Evolutionary conservation across 2,113 vertebrate species (phyloP).

Genomic region (Macroglossus sobrinus): DNA sequence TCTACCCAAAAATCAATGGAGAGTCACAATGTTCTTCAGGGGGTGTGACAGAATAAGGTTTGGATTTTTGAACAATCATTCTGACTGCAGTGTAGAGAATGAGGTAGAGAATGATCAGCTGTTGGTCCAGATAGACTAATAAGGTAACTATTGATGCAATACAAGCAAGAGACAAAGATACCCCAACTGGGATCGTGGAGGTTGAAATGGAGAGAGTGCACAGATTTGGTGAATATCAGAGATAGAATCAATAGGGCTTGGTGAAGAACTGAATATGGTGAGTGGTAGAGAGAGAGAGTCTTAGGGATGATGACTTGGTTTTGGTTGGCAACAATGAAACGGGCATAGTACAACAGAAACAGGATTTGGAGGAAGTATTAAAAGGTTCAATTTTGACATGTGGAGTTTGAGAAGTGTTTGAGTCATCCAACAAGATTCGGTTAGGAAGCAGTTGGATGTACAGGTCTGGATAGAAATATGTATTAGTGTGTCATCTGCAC

Average conservation of each 20-base stretch:
- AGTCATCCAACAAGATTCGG: not conserved
- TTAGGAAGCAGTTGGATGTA: not conserved
- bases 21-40: not conserved
- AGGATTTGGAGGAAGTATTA: not conserved
- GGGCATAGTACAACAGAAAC: not conserved
- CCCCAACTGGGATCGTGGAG: not conserved
- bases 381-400: not conserved
- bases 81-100: not conserved
- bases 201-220: not conserved
- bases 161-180: not conserved
- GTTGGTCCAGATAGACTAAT: not conserved
- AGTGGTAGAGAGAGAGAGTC: not conserved
- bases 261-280: not conserved
- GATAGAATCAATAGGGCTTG: not conserved
- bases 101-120: not conserved
- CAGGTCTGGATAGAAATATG: not conserved
- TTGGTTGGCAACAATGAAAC: not conserved
- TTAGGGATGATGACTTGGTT: not conserved
- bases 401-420: not conserved
- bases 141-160: not conserved
- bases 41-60: not conserved
- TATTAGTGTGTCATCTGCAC: not conserved
- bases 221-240: not conserved
- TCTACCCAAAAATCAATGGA: not conserved
- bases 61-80: not conserved